Base-by-base conservation (phyloP, 2,113 vertebrate genomes). In the Phylloscopus trochiloides region DNA sequence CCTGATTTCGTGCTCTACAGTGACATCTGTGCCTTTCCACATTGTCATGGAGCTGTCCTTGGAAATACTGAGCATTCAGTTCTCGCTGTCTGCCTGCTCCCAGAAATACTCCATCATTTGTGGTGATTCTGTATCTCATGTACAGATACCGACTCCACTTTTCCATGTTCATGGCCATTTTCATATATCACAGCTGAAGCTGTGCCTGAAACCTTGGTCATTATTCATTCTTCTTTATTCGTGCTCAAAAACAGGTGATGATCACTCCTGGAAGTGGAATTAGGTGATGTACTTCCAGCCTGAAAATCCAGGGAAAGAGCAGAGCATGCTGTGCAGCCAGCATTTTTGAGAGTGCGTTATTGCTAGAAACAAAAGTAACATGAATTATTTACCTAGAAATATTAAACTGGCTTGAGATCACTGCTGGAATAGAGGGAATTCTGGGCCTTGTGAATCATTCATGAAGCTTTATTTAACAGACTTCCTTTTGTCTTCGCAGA, bases 361-460 rank as follows among this genome's bases (percentile, higher is more conserved):
- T 97, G 54, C 82, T 66, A 62, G 88, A 96, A 95, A 67, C 76
- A 95, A 93, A 95, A 95, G 78, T 92, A 68, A 34, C 51, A 94
- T 95, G 72, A 96, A 84, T 95, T 92, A 77, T 92, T 97, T 96
- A 97, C 75, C 28, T 61, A 50, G 73, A 75, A 88, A 86, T 90
- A 68, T 86, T 95, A 90, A 95, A 78, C 59, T 91, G 77, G 34
- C 76, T 96, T 76, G 59, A 96, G 90, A 90, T 54, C 75, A 26
- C 74, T 90, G 70, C 90, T 92, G 59, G 45, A 95, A 83, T 42
- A 58, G 87, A 82, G 34, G 63, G 70, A 94, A 40, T 85, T 92
- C 71, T 94, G 48, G 3, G 76, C n/a, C 65, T 75, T 65, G 38
- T 95, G 68, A 96, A 94, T 96, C 77, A 82, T 95, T 58, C 72